Conservation (phyloP, 2,797 vertebrate species). For the Mus caroli region DNA sequence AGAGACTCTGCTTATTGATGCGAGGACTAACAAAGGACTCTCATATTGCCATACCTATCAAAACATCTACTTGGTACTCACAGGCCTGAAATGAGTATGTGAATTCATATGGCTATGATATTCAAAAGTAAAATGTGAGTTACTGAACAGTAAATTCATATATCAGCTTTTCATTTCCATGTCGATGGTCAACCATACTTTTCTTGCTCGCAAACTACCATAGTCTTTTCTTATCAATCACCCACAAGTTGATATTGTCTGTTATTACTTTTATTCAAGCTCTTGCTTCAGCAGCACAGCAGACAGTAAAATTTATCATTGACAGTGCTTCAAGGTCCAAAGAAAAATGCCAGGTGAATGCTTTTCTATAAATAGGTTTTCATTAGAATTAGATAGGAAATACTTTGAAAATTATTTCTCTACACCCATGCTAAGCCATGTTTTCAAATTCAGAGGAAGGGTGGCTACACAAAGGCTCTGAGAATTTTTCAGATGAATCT, state of each 20-base stretch:
- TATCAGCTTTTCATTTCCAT: not conserved
- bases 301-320: not conserved
- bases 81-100: not conserved
- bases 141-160: not conserved
- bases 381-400: not conserved
- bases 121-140: conserved; percentile 11
- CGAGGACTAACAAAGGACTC: not conserved
- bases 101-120: not conserved
- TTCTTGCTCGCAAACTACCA: not conserved
- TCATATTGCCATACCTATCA: not conserved
- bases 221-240: not conserved
- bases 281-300: not conserved
- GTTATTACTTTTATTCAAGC: not conserved
- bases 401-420: conserved; percentile 25
- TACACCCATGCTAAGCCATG: not conserved
- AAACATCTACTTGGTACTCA: not conserved
- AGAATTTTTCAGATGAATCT: not conserved
- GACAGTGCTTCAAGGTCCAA: not conserved
- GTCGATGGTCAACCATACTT: not conserved
- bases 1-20: not conserved
- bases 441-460: not conserved
- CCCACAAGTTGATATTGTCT: not conserved
- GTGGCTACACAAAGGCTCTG: not conserved
- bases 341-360: not conserved
- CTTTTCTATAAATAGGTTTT: not conserved